phyloP scores from a whole-genome alignment of 1,140 invertebrate genomes.

The Papilio dardanus region DNA sequence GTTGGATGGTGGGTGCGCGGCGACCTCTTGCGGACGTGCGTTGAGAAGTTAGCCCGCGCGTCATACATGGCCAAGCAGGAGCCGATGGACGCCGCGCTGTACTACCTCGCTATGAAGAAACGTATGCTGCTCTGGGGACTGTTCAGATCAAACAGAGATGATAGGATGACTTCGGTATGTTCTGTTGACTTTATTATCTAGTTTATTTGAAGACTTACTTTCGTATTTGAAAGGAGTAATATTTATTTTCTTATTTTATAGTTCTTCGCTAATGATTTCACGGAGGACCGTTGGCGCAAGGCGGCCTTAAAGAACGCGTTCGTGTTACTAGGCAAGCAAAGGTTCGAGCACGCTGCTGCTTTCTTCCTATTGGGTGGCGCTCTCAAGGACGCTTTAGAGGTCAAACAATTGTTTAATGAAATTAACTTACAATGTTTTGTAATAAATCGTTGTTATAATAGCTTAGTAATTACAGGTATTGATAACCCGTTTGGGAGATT shows the following conservation, averaged over 20 bases:
- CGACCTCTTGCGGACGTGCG: conserved; percentile 90
- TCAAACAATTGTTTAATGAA: conserved; percentile 62
- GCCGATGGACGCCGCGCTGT: conserved; percentile 98
- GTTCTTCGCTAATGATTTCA: conserved; percentile 98
- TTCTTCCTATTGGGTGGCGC: conserved; percentile 98
- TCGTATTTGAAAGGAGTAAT: too few relatives aligned
- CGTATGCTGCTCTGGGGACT: conserved; percentile 98
- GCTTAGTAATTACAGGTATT: conserved; percentile 84
- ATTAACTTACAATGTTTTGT: not conserved
- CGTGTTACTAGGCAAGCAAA: conserved; percentile 96
- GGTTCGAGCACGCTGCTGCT: conserved; percentile 96
- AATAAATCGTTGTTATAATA: conserved; percentile 29
- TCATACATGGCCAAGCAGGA: conserved; percentile 95
- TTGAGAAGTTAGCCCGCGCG: conserved; percentile 97
- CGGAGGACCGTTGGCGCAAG: conserved; percentile 96
- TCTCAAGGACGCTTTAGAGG: conserved; percentile 97
- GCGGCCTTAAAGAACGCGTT: conserved; percentile 99
- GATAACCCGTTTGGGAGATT: conserved; percentile 95
- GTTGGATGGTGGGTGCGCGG: conserved; percentile 98
- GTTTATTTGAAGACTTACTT: too few relatives aligned
- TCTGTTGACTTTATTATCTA: too few relatives aligned
- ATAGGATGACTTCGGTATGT: conserved; percentile 91
- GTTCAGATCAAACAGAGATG: conserved; percentile 94
- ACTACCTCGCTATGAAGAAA: conserved; percentile 99
- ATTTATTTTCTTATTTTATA: conserved; percentile 46